Base-by-base conservation (phyloP, 1,140 invertebrate species). In the Pseudomyrmex flavicornis region DNA sequence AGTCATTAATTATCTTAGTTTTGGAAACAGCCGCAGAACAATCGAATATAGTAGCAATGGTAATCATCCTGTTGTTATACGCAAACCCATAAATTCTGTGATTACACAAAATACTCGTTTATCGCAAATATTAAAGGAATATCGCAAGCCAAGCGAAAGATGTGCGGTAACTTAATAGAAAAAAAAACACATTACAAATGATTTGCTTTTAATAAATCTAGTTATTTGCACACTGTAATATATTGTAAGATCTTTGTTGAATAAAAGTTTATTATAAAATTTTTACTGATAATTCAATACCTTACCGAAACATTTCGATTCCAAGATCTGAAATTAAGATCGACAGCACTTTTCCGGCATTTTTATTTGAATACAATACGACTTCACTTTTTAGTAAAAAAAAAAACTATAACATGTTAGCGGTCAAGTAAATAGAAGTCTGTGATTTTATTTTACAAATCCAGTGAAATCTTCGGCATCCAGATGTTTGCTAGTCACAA, bases 11-110 rank as follows among this genome's bases (percentile, higher is more conserved):
- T 94, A 92, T 82, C 68, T 95, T 22, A 94, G 89, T 73, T 93
- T 93, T 85, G 95, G 94, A 15, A 88, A 80, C 5, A 94, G 92
- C 83, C 90, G 94, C 12, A 90, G 92, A 75, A 93, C 91, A 15
- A 93, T 91, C 66, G 91, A 93, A 20, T 95, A 95, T 73, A 94
- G 91, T 54, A 95, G 86, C 83, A 92, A 93, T 77, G 95, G 95
- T 59, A 95, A 95, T 82, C 90, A 94, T 15, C 92, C 94, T 8
- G 93, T 95, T 10, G 90, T 94, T 22, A 86, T 95, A 50, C 90
- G 92, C 35, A 93, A 90, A 87, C 82, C 91, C 4, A 44, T 87
- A 10, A 87, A 83, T 12, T 72, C 75, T 8, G 2, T 72, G 9
- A 59, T 68, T 48, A 69, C 10, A 12, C 77, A 35, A 5, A 80